phyloP scores from a whole-genome alignment of 2,888 invertebrate genomes.

The Magallana nippona region DNA sequence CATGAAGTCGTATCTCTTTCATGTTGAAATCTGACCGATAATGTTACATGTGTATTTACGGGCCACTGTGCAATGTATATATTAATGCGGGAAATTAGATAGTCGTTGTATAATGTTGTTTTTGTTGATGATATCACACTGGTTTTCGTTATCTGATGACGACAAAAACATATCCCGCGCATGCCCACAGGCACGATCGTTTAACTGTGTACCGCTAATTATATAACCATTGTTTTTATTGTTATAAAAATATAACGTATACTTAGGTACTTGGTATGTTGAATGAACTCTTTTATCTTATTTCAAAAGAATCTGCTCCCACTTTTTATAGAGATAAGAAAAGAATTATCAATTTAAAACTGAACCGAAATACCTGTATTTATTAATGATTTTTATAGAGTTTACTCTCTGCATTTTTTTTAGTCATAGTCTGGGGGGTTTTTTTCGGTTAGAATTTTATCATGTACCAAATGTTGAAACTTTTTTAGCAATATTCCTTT shows the following conservation, averaged over 20 bases:
- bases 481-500: too few species aligned
- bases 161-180: constrained; percentile 8
- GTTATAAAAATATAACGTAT: background rate
- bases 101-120: constrained; percentile 31
- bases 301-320: too few species aligned
- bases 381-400: too few species aligned
- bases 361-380: too few species aligned
- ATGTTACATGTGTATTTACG: constrained; percentile 25
- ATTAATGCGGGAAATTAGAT: constrained; percentile 13
- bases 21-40: background rate
- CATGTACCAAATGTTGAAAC: too few species aligned
- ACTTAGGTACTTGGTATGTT: too few species aligned
- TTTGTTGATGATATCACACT: constrained; percentile 27
- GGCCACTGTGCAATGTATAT: constrained; percentile 15
- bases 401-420: too few species aligned
- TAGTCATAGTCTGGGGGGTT: too few species aligned
- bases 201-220: background rate
- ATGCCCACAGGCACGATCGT: background rate
- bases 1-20: background rate
- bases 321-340: too few species aligned
- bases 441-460: too few species aligned
- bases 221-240: constrained; percentile 7
- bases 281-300: too few species aligned
- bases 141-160: constrained; percentile 24
- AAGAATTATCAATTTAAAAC: too few species aligned